Evolutionary conservation across 1,140 invertebrate genomes (phyloP), one percentile per base, ranked within the genome.

Genomic region (Caerostris darwini): DNA sequence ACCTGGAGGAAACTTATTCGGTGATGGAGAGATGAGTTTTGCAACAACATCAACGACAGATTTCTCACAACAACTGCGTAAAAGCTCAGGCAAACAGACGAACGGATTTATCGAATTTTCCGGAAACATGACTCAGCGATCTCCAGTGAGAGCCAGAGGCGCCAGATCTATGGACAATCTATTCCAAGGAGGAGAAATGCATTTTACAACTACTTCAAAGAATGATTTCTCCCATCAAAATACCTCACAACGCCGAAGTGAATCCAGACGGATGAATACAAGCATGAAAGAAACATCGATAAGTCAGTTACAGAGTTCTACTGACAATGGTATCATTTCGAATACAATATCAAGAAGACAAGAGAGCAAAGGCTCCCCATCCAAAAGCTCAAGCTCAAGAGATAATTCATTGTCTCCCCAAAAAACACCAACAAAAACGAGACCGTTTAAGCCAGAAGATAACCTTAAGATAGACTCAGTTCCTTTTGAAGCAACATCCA

Each of bases 401-500:
- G 85, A 87, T 3, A 50, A 34, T 61, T 50, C 85, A 6, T 19
- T 34, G 85, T 87, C 85, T 12, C 85, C 85, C 6, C 64, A 67
- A 58, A 77, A 91, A 10, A 77, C 77, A 7, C 54, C 77, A n/a
- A 82, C 58, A 10, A 53, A 6, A 19, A 50, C 58, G 3, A 93
- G 71, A 17, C 93, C 77, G 2, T 90, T 57, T 50, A 94, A 85
- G 17, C 93, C 93, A 7, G 61, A 85, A 58, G 93, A 94, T 34
- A 94, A 94, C 50, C 69, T 94, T 7, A 90, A 94, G 19, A 50
- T 85, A 57, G 87, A 90, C 12, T 2, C 17, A 14, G 93, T 69
- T 14, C 93, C 93, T 6, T 94, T 94, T n/a, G 93, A 94, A 5
- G 93, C 71, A 8, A 57, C 69, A 7, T 85, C 87, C 3, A 94